Conservation (phyloP, 2,797 vertebrate species). For the Pogonophryne albipinna region DNA sequence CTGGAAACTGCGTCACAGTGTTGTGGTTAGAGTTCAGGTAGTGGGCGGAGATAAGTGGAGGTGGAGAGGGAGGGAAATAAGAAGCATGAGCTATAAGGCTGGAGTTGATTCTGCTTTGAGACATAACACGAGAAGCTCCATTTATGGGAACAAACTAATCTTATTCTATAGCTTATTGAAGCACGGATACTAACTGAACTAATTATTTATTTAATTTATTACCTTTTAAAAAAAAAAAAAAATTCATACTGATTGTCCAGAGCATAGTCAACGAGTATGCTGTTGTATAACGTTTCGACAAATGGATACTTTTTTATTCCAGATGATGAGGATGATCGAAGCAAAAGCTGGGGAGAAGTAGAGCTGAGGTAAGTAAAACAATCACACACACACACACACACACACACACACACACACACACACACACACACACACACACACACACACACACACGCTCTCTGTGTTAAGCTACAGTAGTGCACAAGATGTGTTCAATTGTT, state of each 20-base stretch:
- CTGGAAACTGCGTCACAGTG: constrained; percentile 60
- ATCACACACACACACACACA: neutral
- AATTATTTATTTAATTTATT: neutral
- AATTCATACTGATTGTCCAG: neutral
- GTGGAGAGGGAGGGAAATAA: constrained; percentile 39
- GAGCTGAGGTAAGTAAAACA: constrained; percentile 80
- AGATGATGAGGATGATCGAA: constrained; percentile 78
- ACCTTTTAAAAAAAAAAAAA: too few relatives aligned
- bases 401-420: too few relatives aligned
- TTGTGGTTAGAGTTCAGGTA: constrained; percentile 31
- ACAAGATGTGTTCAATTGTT: neutral
- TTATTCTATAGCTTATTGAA: neutral
- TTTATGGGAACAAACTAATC: constrained; percentile 22
- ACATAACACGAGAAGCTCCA: constrained; percentile 17
- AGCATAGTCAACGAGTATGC: constrained; percentile 27
- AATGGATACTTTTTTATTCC: constrained; percentile 64
- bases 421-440: too few relatives aligned
- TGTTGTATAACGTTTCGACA: constrained; percentile 40
- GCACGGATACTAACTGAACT: neutral
- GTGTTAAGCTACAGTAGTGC: neutral
- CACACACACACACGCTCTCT: too few relatives aligned
- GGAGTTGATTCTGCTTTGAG: constrained; percentile 2
- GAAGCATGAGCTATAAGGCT: constrained; percentile 36
- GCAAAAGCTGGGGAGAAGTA: constrained; percentile 76
- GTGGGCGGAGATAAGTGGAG: constrained; percentile 57